Evolutionary conservation across 2,888 invertebrate genomes (phyloP).

Genomic region (Alloplasta piceator): DNA sequence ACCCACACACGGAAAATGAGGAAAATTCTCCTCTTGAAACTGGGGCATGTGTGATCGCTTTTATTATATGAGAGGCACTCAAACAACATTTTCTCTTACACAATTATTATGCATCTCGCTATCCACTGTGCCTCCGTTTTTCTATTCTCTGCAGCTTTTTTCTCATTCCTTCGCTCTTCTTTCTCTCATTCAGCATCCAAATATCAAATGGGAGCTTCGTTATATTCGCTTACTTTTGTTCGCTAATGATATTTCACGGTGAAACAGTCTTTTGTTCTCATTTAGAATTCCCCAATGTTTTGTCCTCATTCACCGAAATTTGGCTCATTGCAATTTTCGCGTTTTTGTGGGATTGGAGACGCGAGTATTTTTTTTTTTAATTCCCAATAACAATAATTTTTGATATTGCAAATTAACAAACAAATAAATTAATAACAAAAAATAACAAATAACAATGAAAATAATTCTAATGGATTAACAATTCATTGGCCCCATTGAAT

Average conservation of each 20-base stretch:
- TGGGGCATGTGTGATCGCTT: conserved; percentile 10
- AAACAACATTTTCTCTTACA: conserved; percentile 5
- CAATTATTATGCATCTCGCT: conserved; percentile 35
- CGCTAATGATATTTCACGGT: background rate
- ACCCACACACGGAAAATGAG: background rate
- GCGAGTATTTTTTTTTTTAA: no score
- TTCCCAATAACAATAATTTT: no score
- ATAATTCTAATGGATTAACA: no score
- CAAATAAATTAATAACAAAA: no score
- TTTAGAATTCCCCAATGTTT: background rate
- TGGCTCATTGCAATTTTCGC: no score
- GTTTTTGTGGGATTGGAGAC: no score
- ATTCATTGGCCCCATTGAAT: no score
- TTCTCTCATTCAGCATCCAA: conserved; percentile 16
- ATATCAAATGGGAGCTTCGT: background rate
- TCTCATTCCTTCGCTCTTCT: conserved; percentile 1
- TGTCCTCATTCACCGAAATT: no score
- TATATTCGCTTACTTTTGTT: conserved; percentile 1
- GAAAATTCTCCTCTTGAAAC: conserved; percentile 11
- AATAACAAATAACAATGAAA: no score
- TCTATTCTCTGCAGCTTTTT: background rate
- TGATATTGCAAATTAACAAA: no score
- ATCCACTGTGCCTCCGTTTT: conserved; percentile 17
- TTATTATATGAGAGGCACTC: background rate
- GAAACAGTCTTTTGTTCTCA: conserved; percentile 2